These are phyloP conservation scores for Aromia moschata DNA, from an alignment of 2,888 invertebrate genomes.

Conservation along the genomic window DNA sequence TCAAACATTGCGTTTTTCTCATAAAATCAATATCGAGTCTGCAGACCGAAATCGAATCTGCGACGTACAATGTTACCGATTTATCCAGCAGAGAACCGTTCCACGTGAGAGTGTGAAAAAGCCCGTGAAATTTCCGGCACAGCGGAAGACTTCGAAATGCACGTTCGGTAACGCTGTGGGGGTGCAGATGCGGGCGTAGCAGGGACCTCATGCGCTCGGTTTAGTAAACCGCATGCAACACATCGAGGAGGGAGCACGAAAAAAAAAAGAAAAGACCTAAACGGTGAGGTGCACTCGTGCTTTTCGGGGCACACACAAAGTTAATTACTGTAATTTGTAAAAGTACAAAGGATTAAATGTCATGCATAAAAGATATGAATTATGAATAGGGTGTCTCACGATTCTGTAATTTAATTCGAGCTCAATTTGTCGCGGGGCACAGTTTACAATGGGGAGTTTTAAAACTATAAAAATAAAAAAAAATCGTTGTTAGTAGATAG, in stretches of 20 bases:
- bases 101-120: no score
- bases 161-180: neutral
- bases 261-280: neutral
- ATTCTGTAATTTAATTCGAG: neutral
- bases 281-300: conserved; percentile 15
- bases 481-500: no score
- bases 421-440: no score
- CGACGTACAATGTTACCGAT: no score
- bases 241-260: neutral
- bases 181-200: conserved; percentile 4
- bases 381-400: conserved; percentile 5
- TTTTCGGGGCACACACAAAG: conserved; percentile 14
- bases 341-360: conserved; percentile 4
- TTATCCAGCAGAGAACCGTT: no score
- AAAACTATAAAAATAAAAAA: no score
- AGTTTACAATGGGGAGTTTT: no score
- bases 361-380: conserved; percentile 12
- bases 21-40: no score
- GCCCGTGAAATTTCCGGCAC: neutral
- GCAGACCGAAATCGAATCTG: no score
- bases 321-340: conserved; percentile 17
- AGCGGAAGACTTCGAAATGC: conserved; percentile 1
- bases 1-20: no score
- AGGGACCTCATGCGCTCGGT: conserved; percentile 14
- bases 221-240: conserved; percentile 8